Evolutionary conservation across 2,797 vertebrate genomes (phyloP).

Genomic region (Neosilurus mollespiculum): DNA sequence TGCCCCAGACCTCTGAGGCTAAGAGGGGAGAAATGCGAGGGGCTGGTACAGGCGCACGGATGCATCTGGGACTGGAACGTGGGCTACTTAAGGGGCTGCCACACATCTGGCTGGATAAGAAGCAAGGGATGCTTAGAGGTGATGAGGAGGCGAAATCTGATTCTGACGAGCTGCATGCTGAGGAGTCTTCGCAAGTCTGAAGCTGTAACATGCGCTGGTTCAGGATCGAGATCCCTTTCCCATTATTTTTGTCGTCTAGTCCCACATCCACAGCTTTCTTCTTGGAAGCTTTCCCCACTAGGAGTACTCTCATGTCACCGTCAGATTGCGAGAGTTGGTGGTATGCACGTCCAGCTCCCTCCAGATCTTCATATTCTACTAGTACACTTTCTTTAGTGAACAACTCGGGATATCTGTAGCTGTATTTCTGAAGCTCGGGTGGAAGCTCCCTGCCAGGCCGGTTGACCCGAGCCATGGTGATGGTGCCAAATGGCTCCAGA

Average conservation of each 20-base stretch:
- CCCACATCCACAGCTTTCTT: conserved; percentile 43
- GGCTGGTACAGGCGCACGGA: conserved; percentile 17
- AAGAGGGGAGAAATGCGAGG: conserved; percentile 45
- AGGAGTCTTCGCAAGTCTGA: conserved; percentile 53
- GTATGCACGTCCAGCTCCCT: conserved; percentile 58
- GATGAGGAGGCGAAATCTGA: conserved; percentile 53
- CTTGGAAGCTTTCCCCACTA: conserved; percentile 52
- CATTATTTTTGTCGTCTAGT: conserved; percentile 38
- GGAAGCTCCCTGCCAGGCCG: conserved; percentile 57
- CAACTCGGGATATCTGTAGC: conserved; percentile 56
- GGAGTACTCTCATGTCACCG: conserved; percentile 44
- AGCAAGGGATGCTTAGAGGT: conserved; percentile 37
- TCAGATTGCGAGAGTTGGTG: conserved; percentile 49
- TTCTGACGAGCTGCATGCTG: conserved; percentile 56
- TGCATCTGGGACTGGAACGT: conserved; percentile 38
- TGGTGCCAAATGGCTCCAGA: conserved; percentile 56
- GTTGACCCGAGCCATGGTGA: conserved; percentile 53
- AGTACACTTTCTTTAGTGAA: conserved; percentile 54
- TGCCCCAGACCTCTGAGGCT: conserved; percentile 48
- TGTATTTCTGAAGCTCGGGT: conserved; percentile 55
- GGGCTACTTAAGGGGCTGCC: conserved; percentile 47
- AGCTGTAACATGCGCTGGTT: conserved; percentile 52
- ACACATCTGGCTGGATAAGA: conserved; percentile 32
- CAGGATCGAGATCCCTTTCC: conserved; percentile 41
- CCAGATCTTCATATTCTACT: conserved; percentile 59